Conservation (phyloP, 1,140 invertebrate species). For the Magallana angulata region DNA sequence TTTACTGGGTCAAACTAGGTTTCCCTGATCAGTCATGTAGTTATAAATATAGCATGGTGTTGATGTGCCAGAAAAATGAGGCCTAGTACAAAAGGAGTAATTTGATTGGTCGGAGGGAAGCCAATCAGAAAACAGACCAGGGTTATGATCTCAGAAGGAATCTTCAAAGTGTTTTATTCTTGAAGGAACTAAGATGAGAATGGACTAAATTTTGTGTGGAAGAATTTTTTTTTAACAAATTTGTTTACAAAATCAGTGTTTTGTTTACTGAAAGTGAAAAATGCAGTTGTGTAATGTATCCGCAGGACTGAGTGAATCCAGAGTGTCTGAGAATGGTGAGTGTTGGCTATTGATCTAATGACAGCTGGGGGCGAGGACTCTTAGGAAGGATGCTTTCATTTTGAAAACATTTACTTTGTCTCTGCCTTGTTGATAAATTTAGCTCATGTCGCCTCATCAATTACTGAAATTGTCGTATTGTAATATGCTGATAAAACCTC, state of each 20-base stretch:
- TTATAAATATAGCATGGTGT: constrained; percentile 19
- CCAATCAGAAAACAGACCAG: constrained; percentile 13
- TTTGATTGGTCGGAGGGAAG: not conserved
- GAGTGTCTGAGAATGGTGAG: constrained; percentile 9
- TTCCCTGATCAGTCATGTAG: constrained; percentile 23
- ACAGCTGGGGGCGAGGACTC: not conserved
- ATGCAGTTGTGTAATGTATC: constrained; percentile 15
- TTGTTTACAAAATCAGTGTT: not conserved
- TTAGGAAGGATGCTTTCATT: not conserved
- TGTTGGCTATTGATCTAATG: not conserved
- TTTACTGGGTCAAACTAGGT: not conserved
- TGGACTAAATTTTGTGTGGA: constrained; percentile 7
- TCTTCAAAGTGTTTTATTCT: constrained; percentile 27
- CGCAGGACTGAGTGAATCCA: not conserved
- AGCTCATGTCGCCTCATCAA: no score
- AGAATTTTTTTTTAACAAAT: not conserved
- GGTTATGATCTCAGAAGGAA: constrained; percentile 13
- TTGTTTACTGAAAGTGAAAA: not conserved
- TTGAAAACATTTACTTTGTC: no score
- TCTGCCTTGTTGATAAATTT: no score
- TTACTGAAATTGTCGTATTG: no score
- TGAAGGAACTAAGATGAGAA: constrained; percentile 26
- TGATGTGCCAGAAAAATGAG: constrained; percentile 23
- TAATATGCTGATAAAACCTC: no score
- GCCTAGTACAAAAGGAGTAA: not conserved